Evolutionary conservation across 1,140 invertebrate genomes (phyloP), one percentile per base, ranked within the genome.

Genomic region (Drosophila orena): DNA sequence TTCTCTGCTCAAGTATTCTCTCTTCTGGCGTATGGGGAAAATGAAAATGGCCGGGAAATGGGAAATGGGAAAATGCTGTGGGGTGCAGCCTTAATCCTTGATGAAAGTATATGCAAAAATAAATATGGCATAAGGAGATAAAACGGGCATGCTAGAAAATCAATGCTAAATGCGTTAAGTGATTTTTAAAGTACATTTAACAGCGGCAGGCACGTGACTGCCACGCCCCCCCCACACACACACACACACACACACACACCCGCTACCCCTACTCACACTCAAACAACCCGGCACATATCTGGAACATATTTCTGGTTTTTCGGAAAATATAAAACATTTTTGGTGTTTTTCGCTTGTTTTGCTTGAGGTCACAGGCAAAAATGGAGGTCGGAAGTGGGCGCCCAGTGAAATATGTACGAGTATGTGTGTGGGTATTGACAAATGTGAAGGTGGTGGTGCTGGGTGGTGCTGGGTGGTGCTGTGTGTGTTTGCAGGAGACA

Each of bases 141-240:
- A 88, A 86, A 86, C 76, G 81, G 53, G 58, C 56, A 38, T 58
- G 27, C 55, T 76, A 76, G 49, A 60, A 84, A 84, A 84, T 88
- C 81, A 88, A 88, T 76, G 83, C 60, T 88, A 86, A 86, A 81
- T 66, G 61, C 78, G 81, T 86, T 88, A 86, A 86, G 83, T 86
- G 81, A 86, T 88, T 88, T 86, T 86, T 88, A 86, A 88, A 86
- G 81, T 86, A 86, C 81, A 86, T 85, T 86, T 78, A 81, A 86
- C 78, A 78, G 76, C 68, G 24, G 38, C 53, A 68, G 46, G 53
- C 53, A 64, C 58, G 44, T 76, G 72, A 58, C 68, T 46, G 58
- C 37, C 53, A 35, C 20, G 14, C 17, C 40, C n/a, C 35, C 47
- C n/a, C 17, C 38, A 38, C n/a, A 15, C 44, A 40, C 44, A 35